These are phyloP conservation scores for Parnassius mnemosyne DNA, from an alignment of 2,888 invertebrate species.

Conservation along the genomic window DNA sequence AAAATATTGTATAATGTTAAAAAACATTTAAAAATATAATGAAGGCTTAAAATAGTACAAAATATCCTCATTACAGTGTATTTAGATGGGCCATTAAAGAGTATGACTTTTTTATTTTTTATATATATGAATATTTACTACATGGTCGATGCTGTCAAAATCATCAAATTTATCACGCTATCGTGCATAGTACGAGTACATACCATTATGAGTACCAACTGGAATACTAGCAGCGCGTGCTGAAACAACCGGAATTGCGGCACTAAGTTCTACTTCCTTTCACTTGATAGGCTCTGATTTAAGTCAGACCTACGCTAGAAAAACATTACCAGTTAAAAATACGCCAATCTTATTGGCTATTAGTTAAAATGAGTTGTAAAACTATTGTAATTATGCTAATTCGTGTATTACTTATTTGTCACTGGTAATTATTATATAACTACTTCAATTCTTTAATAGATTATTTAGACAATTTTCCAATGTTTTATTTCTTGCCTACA, in stretches of 20 bases:
- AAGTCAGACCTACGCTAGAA: slow-evolving; percentile 13
- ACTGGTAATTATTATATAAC: too few relatives aligned
- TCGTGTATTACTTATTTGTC: too few relatives aligned
- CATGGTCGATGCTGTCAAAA: slow-evolving; percentile 16
- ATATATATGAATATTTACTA: background rate
- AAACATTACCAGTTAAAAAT: background rate
- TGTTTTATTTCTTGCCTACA: too few relatives aligned
- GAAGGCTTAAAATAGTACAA: too few relatives aligned
- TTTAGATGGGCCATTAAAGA: too few relatives aligned
- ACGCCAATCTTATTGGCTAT: background rate
- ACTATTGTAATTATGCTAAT: background rate
- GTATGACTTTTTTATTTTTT: background rate
- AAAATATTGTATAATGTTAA: too few relatives aligned
- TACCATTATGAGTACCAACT: background rate
- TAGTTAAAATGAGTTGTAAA: background rate
- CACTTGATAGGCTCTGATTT: slow-evolving; percentile 7
- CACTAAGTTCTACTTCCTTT: slow-evolving; percentile 21
- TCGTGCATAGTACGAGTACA: background rate
- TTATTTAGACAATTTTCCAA: too few relatives aligned
- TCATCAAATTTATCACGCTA: slow-evolving; percentile 4
- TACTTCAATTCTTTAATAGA: too few relatives aligned
- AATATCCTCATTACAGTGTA: too few relatives aligned
- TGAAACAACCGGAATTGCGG: slow-evolving; percentile 24
- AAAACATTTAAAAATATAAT: too few relatives aligned
- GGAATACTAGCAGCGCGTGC: background rate